Percentiles rank a stretch among this genome's conserved stretches.
phyloP scores from a whole-genome alignment of 2,888 invertebrate genomes.

The Aradus depressus region DNA sequence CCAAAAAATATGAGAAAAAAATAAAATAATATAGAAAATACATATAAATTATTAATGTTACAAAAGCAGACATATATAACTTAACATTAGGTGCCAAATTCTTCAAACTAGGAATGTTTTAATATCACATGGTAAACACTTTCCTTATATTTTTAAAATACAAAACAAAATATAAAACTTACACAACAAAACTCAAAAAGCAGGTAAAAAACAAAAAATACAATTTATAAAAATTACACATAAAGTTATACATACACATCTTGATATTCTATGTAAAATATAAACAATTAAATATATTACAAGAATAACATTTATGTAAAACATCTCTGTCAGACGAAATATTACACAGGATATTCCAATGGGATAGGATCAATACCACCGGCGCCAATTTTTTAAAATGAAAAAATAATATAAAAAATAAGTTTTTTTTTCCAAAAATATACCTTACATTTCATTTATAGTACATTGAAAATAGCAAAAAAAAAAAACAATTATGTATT shows the following conservation, averaged over 20 bases:
- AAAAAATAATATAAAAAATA: no score
- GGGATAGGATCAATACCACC: no score
- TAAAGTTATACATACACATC: conserved; percentile 18
- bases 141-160: conserved; percentile 6
- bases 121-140: conserved; percentile 20
- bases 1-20: no score
- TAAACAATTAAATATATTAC: conserved; percentile 25
- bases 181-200: conserved; percentile 12
- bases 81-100: conserved; percentile 11
- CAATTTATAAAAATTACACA: conserved; percentile 12
- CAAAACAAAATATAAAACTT: conserved; percentile 7
- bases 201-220: conserved; percentile 18
- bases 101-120: conserved; percentile 15
- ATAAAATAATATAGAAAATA: no score
- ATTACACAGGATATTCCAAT: no score
- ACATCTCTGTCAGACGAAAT: conserved; percentile 24
- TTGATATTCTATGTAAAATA: conserved; percentile 24
- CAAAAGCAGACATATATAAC: conserved; percentile 7
- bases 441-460: no score
- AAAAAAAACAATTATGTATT: no score
- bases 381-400: no score
- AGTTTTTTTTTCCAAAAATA: no score
- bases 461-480: no score
- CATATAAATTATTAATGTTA: no score
- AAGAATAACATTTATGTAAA: conserved; percentile 24